Percentiles rank a stretch among this genome's conserved stretches.
phyloP scores from a whole-genome alignment of 30 jellyfish, hydroid and myxozoan genomes.

The Mastigias papua region DNA sequence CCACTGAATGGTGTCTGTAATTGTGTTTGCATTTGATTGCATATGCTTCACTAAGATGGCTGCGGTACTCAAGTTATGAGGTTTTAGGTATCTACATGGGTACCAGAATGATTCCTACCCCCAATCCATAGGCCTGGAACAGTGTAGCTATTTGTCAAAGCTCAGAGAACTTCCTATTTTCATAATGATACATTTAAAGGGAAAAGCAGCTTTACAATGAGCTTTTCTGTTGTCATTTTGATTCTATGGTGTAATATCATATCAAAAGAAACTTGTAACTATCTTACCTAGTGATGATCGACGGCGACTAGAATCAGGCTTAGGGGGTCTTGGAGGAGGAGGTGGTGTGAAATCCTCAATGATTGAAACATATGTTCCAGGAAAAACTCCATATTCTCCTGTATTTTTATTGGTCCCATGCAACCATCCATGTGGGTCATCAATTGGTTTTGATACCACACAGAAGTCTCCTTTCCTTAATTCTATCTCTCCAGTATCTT shows the following conservation, averaged over 20 bases:
- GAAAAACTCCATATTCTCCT: constrained; percentile 87
- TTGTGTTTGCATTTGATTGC: too few relatives aligned
- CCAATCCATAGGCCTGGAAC: too few relatives aligned
- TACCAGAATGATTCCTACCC: too few relatives aligned
- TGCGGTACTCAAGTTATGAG: too few relatives aligned
- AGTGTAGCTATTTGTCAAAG: too few relatives aligned
- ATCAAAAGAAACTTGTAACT: not conserved
- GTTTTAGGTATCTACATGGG: too few relatives aligned
- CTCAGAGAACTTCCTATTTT: too few relatives aligned
- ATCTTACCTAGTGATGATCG: not conserved
- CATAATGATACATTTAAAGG: too few relatives aligned
- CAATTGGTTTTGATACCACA: constrained; percentile 78
- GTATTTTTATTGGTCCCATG: constrained; percentile 80
- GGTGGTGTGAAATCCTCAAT: constrained; percentile 84
- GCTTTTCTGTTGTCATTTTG: too few relatives aligned
- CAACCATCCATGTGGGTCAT: constrained; percentile 84
- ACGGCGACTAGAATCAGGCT: constrained; percentile 20
- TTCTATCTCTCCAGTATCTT: constrained; percentile 73
- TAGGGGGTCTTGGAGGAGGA: constrained; percentile 89
- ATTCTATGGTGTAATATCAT: not conserved
- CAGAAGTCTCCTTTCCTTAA: constrained; percentile 78
- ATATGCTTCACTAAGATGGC: too few relatives aligned
- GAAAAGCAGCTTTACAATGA: too few relatives aligned
- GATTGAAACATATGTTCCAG: constrained; percentile 85
- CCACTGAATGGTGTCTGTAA: too few relatives aligned